Evolutionary conservation across 92 coral and sea anemone genomes (phyloP).

Genomic region (Actinernus sp.): DNA sequence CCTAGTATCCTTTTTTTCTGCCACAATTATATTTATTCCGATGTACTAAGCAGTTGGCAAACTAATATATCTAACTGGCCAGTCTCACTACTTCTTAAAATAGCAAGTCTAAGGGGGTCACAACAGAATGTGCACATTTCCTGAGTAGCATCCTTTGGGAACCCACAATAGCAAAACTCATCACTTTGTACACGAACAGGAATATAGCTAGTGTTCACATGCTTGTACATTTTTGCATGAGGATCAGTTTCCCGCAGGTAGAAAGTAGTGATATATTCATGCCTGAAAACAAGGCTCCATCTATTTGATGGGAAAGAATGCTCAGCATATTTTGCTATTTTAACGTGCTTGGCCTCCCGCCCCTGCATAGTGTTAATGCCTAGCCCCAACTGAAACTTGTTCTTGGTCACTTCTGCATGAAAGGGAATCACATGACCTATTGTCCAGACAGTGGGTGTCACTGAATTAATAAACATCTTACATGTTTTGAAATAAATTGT

Average conservation of each 20-base stretch:
- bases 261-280: conserved; percentile 52
- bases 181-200: conserved; percentile 11
- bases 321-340: conserved; percentile 37
- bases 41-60: not conserved
- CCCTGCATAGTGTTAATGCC: conserved; percentile 33
- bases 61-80: conserved; percentile 23
- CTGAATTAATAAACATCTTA: conserved; percentile 14
- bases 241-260: conserved; percentile 51
- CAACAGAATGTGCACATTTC: conserved; percentile 43
- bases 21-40: not conserved
- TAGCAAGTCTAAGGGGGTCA: conserved; percentile 20
- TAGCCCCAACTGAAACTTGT: conserved; percentile 11
- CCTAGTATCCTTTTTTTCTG: not conserved
- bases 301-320: conserved; percentile 45
- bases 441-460: conserved; percentile 71
- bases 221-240: conserved; percentile 13
- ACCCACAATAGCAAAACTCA: conserved; percentile 46
- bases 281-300: conserved; percentile 49
- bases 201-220: conserved; percentile 17
- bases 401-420: conserved; percentile 8
- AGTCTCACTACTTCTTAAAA: conserved; percentile 14
- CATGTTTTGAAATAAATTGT: conserved; percentile 31
- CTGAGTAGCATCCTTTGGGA: not conserved
- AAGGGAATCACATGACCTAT: conserved; percentile 63
- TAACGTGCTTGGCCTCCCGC: conserved; percentile 46